Percentiles rank a stretch among this genome's conserved stretches.
phyloP scores from a whole-genome alignment of 2,888 invertebrate species.

The Heliconius cydno region DNA sequence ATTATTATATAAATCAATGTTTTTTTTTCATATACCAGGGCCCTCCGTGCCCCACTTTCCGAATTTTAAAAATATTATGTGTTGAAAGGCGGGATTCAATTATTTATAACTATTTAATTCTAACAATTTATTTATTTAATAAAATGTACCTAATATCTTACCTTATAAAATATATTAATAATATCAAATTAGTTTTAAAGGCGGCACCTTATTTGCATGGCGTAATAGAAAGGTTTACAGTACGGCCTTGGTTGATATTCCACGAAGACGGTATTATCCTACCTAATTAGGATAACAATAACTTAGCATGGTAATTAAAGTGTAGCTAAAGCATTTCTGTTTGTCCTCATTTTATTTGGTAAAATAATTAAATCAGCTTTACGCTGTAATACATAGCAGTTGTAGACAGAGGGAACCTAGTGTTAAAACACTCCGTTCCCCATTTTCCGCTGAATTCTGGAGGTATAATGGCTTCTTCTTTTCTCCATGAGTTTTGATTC shows the following conservation, averaged over 20 bases:
- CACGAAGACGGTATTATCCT: constrained; percentile 10
- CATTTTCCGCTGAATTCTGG: too few species aligned
- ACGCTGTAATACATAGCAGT: too few species aligned
- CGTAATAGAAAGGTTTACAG: constrained; percentile 28
- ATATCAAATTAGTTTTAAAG: neutral
- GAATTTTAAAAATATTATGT: too few species aligned
- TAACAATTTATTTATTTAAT: neutral
- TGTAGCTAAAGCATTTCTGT: neutral
- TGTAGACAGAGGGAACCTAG: too few species aligned
- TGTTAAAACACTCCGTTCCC: too few species aligned
- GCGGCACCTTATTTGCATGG: constrained; percentile 22
- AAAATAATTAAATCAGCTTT: too few species aligned
- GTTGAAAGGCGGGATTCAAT: too few species aligned
- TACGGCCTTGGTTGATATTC: neutral
- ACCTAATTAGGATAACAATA: constrained; percentile 18
- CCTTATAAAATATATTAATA: neutral
- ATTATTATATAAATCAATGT: neutral
- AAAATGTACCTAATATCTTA: too few species aligned
- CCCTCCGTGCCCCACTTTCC: too few species aligned
- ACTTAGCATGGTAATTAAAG: neutral
- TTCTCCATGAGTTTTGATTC: neutral
- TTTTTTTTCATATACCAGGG: too few species aligned
- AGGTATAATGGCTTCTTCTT: neutral
- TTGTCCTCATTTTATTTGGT: neutral
- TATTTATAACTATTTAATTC: too few species aligned